Evolutionary conservation across 92 coral and sea anemone genomes (phyloP).

Genomic region (Zoanthus solanderi): DNA sequence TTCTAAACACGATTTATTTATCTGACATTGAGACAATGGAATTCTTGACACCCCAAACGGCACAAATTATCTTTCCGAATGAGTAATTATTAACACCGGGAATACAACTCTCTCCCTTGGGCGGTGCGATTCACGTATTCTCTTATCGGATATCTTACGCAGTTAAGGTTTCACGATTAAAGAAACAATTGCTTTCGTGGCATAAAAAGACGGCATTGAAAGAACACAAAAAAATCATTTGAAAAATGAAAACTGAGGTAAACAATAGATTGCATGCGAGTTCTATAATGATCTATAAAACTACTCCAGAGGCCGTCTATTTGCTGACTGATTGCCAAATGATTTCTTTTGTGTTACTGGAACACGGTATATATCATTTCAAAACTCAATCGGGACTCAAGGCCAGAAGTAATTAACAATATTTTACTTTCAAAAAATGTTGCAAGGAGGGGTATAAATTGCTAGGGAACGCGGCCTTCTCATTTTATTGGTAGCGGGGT

Average conservation of each 20-base stretch:
- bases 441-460: no score
- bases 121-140: conserved; percentile 10
- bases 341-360: not conserved
- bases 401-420: no score
- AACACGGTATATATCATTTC: no score
- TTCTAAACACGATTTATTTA: conserved; percentile 11
- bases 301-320: not conserved
- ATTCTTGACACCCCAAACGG: conserved; percentile 39
- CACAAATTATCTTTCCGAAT: conserved; percentile 34
- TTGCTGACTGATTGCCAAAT: not conserved
- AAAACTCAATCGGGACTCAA: no score
- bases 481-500: no score
- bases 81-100: conserved; percentile 24
- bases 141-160: not conserved
- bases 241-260: no score
- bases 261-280: not conserved
- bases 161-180: not conserved
- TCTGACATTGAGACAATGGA: conserved; percentile 35
- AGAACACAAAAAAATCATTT: not conserved
- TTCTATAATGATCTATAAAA: not conserved
- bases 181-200: not conserved
- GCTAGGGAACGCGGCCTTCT: no score
- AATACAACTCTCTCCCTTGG: not conserved
- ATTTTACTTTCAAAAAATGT: no score
- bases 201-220: not conserved